Conservation (phyloP, 23 tunicate species). For the Diplosoma virens region DNA sequence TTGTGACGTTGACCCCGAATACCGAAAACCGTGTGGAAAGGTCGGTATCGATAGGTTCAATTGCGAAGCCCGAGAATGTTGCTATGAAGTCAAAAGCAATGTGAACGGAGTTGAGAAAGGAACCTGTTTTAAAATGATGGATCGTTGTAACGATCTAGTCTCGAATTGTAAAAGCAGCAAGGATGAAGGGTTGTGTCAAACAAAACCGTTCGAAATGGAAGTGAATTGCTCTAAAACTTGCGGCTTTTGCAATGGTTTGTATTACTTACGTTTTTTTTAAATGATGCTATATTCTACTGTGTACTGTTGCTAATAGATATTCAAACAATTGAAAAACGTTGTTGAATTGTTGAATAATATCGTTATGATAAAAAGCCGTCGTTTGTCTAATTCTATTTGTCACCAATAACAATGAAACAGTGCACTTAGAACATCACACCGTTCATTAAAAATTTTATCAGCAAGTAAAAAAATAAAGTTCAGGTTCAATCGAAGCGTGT, state of each 20-base stretch:
- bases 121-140: constrained; percentile 66
- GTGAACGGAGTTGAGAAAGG: constrained; percentile 32
- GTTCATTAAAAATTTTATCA: too few species aligned
- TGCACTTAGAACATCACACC: too few species aligned
- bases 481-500: too few species aligned
- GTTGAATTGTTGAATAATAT: too few species aligned
- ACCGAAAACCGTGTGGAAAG: constrained; percentile 60
- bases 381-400: too few species aligned
- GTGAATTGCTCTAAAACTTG: constrained; percentile 60
- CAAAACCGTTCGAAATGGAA: constrained; percentile 20
- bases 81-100: constrained; percentile 36
- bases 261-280: too few species aligned
- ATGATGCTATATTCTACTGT: too few species aligned
- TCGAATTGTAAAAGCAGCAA: constrained; percentile 36
- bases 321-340: too few species aligned
- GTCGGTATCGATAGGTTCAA: constrained; percentile 42
- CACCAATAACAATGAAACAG: too few species aligned
- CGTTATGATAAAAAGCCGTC: too few species aligned
- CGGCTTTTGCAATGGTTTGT: constrained; percentile 61
- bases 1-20: constrained; percentile 55
- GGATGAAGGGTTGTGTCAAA: constrained; percentile 25
- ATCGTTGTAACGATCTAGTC: constrained; percentile 57
- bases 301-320: too few species aligned
- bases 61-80: constrained; percentile 83
- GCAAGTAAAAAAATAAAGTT: too few species aligned